Conservation (phyloP, 2,888 invertebrate species). For the Candidula unifasciata region DNA sequence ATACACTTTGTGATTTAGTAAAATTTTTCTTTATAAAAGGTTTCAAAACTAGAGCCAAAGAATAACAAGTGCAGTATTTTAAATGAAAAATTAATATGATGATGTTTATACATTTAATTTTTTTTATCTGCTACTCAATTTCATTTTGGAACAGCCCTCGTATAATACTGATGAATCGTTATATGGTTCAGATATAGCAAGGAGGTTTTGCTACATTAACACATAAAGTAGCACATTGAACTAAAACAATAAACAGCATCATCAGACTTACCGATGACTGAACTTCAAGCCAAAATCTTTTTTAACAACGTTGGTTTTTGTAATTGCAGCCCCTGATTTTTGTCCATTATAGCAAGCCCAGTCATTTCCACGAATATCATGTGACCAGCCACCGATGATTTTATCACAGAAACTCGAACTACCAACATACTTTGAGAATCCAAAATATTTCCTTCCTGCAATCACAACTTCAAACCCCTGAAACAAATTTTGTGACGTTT, state of each 20-base stretch:
- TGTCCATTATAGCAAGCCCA: conserved; percentile 79
- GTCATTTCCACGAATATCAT: conserved; percentile 78
- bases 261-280: conserved; percentile 37
- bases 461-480: conserved; percentile 80
- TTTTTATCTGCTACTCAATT: too few relatives aligned
- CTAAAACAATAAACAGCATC: not conserved
- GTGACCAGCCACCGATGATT: conserved; percentile 79
- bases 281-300: conserved; percentile 36
- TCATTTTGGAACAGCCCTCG: too few relatives aligned
- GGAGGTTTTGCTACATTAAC: not conserved
- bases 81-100: too few relatives aligned
- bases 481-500: too few relatives aligned
- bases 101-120: too few relatives aligned
- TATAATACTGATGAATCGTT: too few relatives aligned
- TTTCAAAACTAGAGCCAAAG: too few relatives aligned
- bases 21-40: too few relatives aligned
- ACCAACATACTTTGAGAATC: conserved; percentile 78
- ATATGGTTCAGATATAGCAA: too few relatives aligned
- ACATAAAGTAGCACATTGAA: not conserved
- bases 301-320: not conserved
- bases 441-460: conserved; percentile 79
- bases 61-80: too few relatives aligned
- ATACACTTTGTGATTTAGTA: too few relatives aligned
- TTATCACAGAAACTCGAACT: conserved; percentile 77
- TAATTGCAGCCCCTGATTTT: conserved; percentile 55